A percentile compares a stretch with the other conserved stretches of the same genome.
These are phyloP conservation scores for Chaenocephalus aceratus DNA, from an alignment of 2,113 vertebrate genomes.

Conservation along the genomic window DNA sequence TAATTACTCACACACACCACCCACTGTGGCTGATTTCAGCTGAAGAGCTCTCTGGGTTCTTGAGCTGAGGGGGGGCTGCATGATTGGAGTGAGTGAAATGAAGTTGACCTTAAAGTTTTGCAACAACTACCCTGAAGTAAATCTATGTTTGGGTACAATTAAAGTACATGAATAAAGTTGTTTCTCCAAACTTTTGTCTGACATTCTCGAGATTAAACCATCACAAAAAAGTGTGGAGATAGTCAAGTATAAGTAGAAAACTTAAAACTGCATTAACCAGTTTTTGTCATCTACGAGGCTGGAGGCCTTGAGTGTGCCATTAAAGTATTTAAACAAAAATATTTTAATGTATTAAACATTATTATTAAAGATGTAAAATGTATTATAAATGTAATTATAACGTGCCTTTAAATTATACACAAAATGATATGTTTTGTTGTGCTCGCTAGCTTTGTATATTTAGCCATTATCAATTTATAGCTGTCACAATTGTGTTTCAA, in stretches of 20 bases:
- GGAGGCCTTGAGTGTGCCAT: too few relatives aligned
- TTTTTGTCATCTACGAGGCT: neutral
- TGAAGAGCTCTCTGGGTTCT: conserved; percentile 37
- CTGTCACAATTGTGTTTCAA: neutral
- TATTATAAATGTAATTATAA: too few relatives aligned
- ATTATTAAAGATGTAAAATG: too few relatives aligned
- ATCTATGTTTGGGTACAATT: neutral
- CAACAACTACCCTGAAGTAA: conserved; percentile 6
- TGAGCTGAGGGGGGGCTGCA: conserved; percentile 11
- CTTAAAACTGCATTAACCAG: neutral
- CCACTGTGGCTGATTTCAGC: conserved; percentile 51
- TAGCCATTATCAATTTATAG: neutral
- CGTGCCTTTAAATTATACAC: too few relatives aligned
- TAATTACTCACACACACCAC: conserved; percentile 38
- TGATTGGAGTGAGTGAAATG: conserved; percentile 47
- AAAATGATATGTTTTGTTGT: neutral
- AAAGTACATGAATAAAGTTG: neutral
- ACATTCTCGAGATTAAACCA: neutral
- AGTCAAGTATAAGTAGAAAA: neutral
- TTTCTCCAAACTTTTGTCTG: neutral
- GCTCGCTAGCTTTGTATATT: neutral
- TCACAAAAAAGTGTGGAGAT: neutral
- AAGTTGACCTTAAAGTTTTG: conserved; percentile 49
- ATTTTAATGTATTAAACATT: too few relatives aligned
- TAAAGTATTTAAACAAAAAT: too few relatives aligned